These are phyloP conservation scores for Potorous gilbertii DNA, from an alignment of 2,797 vertebrate genomes.

Conservation along the genomic window DNA sequence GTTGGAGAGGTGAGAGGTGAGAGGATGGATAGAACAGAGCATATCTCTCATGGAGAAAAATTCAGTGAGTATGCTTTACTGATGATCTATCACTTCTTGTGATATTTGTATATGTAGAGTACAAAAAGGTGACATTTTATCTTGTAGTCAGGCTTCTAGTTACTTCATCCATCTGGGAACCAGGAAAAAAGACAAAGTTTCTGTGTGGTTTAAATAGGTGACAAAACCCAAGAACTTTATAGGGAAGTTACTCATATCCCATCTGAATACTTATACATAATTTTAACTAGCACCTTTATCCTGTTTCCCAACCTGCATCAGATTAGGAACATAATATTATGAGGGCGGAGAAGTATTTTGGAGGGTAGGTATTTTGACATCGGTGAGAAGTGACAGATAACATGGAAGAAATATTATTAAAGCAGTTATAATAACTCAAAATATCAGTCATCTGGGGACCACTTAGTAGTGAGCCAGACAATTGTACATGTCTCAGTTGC, in stretches of 20 bases:
- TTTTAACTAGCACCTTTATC: slow-evolving; percentile 23
- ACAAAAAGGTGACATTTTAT: not conserved
- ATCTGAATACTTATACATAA: not conserved
- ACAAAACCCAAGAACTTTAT: not conserved
- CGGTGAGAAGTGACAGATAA: not conserved
- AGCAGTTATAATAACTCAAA: not conserved
- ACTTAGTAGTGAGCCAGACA: not conserved
- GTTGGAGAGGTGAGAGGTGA: not conserved
- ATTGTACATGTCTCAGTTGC: not conserved
- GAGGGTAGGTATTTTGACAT: not conserved
- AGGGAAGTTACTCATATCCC: not conserved
- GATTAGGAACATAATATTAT: not conserved
- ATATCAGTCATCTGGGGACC: not conserved
- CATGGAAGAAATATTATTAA: not conserved
- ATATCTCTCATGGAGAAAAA: not conserved
- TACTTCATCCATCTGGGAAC: not conserved
- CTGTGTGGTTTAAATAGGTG: not conserved
- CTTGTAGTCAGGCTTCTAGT: not conserved
- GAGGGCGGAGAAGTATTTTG: not conserved
- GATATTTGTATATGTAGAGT: not conserved
- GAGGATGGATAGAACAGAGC: slow-evolving; percentile 17
- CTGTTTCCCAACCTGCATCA: not conserved
- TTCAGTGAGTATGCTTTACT: not conserved
- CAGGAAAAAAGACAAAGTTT: not conserved
- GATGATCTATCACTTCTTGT: not conserved